Evolutionary conservation across 2,113 vertebrate genomes (phyloP).

Genomic region (Onychostruthus taczanowskii): DNA sequence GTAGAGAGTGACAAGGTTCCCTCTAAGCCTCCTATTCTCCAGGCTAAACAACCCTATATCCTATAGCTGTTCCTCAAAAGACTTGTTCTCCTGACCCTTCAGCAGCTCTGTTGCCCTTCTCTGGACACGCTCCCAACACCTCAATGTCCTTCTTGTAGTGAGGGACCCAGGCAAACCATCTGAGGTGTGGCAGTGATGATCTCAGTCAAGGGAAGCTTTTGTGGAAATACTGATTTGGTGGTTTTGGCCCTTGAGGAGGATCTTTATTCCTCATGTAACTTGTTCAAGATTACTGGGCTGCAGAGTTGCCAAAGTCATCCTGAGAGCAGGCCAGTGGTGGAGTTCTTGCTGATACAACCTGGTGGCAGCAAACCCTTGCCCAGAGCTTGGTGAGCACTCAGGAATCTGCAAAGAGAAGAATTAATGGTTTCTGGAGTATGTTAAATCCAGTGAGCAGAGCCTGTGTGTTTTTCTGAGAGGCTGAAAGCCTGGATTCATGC

Average conservation of each 20-base stretch:
- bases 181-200: neutral
- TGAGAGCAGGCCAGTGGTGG: neutral
- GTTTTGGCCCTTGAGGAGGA: constrained; percentile 18
- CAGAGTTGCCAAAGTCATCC: neutral
- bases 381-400: neutral
- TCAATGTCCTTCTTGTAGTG: neutral
- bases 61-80: neutral
- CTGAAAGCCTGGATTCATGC: neutral
- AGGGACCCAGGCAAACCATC: neutral
- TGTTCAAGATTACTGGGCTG: neutral
- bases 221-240: neutral
- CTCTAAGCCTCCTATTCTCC: neutral
- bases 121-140: neutral
- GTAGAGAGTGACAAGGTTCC: neutral
- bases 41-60: neutral
- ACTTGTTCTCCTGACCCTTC: neutral
- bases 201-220: neutral
- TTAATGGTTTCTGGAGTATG: constrained; percentile 22
- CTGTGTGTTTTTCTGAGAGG: neutral
- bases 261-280: constrained; percentile 12
- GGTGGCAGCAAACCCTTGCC: neutral
- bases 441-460: neutral
- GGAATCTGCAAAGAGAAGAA: neutral
- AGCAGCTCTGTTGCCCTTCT: neutral
- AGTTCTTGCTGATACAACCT: neutral